Evolutionary conservation across 2,797 vertebrate genomes (phyloP).

Genomic region (Anolis apletophallus): DNA sequence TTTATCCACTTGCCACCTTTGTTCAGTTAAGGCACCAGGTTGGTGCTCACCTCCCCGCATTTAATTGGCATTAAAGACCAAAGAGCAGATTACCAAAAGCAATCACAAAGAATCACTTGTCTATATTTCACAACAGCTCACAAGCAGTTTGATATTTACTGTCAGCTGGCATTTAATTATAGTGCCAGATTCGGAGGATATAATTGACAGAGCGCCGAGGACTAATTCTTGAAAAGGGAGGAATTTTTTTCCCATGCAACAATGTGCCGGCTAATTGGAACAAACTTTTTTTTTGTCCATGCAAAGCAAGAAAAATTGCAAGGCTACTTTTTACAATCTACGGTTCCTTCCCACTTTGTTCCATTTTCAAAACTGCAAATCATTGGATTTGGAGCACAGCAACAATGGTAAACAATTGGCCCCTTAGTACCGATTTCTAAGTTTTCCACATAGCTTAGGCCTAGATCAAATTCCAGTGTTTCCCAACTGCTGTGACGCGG

Average conservation of each 20-base stretch:
- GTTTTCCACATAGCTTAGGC: no score
- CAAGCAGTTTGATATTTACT: conserved; percentile 77
- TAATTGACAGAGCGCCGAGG: conserved; percentile 74
- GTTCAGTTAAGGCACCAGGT: neutral
- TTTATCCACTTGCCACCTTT: neutral
- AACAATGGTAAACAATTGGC: no score
- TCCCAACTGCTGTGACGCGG: no score
- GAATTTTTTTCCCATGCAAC: conserved; percentile 54
- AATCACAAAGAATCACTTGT: conserved; percentile 76
- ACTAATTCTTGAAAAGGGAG: conserved; percentile 70
- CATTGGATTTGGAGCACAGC: neutral
- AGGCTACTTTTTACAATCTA: conserved; percentile 25
- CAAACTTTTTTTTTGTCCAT: conserved; percentile 26
- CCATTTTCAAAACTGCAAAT: conserved; percentile 28
- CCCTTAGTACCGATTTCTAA: no score
- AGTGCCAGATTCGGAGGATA: conserved; percentile 68
- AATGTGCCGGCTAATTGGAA: conserved; percentile 61
- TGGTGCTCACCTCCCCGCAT: conserved; percentile 42
- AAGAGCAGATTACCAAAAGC: conserved; percentile 75
- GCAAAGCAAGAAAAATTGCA: conserved; percentile 37
- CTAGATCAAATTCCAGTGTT: no score
- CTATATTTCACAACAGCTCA: conserved; percentile 67
- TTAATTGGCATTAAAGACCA: conserved; percentile 68
- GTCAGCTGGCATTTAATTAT: conserved; percentile 78
- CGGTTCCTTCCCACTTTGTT: neutral